Evolutionary conservation across 1,140 invertebrate species (phyloP), one percentile per base, ranked within the genome.

Genomic region (Coelopa frigida): DNA sequence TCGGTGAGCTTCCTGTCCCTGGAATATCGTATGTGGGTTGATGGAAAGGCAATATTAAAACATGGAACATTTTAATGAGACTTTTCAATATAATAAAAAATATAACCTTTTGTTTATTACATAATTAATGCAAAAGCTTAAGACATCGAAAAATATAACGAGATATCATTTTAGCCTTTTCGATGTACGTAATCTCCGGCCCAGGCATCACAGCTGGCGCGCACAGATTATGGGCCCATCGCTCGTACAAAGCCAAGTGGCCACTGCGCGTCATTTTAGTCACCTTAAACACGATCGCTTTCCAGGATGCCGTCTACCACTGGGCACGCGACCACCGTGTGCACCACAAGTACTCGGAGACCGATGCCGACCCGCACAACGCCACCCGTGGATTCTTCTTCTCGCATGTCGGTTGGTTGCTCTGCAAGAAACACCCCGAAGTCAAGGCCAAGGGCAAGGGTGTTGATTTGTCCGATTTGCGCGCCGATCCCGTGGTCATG

Each of bases 331-430:
- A 95, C 67, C 93, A 97, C 69, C 76, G 93, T 50, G 85, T 94
- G 51, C 93, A 97, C 67, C 92, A 96, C 73, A 95, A 95, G 66
- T 95, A 82, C 72, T 86, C 83, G 3, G 92, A 96, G 68, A 95
- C 93, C 0, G 79, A 94, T 65, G 92, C 90, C 2, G 92, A 96
- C 70, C 92, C 93, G 1, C 90, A 95, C 59, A 94, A 95, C 65
- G 87, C 89, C 4, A 88, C 77, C 17, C 75, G 51, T 11, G 92
- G 92, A 3, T 93, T 96, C 71, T 95, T 97, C 75, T 96, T 95
- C 71, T 76, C 92, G 0, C 93, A 96, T 60, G 78, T 95, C 38
- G 92, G 93, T 3, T 96, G 93, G 92, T 72, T 96, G 21, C 67
- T 95, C 20, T 83, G 83, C 36, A 76, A 78, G 39, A 95, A 96